A percentile compares a stretch with the other conserved stretches of the same genome.
These are phyloP conservation scores for Busseola fusca DNA, from an alignment of 2,888 invertebrate species.

Conservation along the genomic window DNA sequence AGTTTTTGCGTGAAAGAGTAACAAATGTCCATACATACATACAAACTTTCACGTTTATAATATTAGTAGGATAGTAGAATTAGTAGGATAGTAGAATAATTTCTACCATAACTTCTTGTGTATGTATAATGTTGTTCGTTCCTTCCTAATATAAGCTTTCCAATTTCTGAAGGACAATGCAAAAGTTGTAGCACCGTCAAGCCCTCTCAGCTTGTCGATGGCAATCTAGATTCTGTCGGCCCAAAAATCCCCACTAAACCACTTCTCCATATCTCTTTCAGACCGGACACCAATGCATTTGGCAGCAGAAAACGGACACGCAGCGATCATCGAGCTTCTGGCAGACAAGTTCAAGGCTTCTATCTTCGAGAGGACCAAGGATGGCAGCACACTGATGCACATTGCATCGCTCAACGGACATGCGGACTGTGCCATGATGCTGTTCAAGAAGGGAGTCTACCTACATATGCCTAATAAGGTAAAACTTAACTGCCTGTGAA, in stretches of 20 bases:
- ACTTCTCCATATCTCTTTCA: slow-evolving; percentile 67
- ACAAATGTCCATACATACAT: no score
- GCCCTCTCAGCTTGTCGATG: background rate
- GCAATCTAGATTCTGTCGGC: background rate
- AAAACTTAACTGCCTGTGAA: slow-evolving; percentile 1
- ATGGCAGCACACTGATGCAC: slow-evolving; percentile 99
- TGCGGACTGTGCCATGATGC: slow-evolving; percentile 99
- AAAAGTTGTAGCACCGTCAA: background rate
- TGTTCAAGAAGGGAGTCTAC: slow-evolving; percentile 99
- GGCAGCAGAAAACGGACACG: slow-evolving; percentile 99
- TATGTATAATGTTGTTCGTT: background rate
- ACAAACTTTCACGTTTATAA: no score
- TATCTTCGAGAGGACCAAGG: slow-evolving; percentile 98
- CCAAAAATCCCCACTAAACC: background rate
- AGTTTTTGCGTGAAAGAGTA: no score
- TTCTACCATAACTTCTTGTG: background rate
- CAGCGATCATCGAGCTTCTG: slow-evolving; percentile 97
- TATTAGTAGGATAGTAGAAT: no score
- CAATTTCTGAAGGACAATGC: background rate
- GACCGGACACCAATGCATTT: slow-evolving; percentile 99
- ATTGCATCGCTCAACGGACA: slow-evolving; percentile 99
- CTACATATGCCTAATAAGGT: slow-evolving; percentile 99
- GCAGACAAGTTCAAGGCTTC: slow-evolving; percentile 99
- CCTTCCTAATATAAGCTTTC: background rate
- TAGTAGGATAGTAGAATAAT: background rate